Conservation (phyloP, 1,140 invertebrate genomes). For the Pygmarrhopalites habei region DNA sequence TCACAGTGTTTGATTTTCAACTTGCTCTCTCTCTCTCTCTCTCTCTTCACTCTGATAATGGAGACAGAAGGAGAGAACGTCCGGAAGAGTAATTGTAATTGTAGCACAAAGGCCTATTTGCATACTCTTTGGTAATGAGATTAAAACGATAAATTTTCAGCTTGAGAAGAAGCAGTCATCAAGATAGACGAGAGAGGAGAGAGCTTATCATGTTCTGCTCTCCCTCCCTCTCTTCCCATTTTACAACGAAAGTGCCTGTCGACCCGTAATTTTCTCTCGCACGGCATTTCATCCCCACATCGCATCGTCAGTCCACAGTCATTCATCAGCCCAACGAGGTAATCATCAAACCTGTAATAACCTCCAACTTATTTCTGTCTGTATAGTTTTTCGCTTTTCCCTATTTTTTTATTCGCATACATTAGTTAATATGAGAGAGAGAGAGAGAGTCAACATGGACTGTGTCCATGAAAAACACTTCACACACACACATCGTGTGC, state of each 20-base stretch:
- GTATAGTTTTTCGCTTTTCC: too few species aligned
- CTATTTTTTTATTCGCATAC: too few species aligned
- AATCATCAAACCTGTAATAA: slow-evolving; percentile 6
- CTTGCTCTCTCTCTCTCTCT: background rate
- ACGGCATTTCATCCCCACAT: background rate
- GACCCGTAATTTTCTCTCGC: background rate
- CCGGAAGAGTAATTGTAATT: slow-evolving; percentile 13
- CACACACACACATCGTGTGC: too few species aligned
- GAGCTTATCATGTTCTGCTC: slow-evolving; percentile 21
- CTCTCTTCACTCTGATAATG: slow-evolving; percentile 9
- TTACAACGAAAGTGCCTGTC: background rate
- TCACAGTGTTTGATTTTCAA: slow-evolving; percentile 22
- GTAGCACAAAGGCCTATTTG: slow-evolving; percentile 17
- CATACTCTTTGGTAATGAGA: slow-evolving; percentile 17
- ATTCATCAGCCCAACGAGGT: slow-evolving; percentile 14
- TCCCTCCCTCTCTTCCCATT: background rate
- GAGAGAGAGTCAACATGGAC: too few species aligned
- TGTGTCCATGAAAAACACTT: too few species aligned
- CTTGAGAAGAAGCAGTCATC: slow-evolving; percentile 9
- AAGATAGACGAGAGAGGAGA: slow-evolving; percentile 19
- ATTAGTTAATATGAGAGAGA: too few species aligned
- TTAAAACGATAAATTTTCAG: slow-evolving; percentile 27
- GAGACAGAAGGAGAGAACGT: too few species aligned
- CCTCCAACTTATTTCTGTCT: background rate
- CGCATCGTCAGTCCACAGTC: background rate